A percentile compares a stretch with the other conserved stretches of the same genome.
Conservation (phyloP, 2,113 vertebrate genomes). For the Rhea pennata region DNA sequence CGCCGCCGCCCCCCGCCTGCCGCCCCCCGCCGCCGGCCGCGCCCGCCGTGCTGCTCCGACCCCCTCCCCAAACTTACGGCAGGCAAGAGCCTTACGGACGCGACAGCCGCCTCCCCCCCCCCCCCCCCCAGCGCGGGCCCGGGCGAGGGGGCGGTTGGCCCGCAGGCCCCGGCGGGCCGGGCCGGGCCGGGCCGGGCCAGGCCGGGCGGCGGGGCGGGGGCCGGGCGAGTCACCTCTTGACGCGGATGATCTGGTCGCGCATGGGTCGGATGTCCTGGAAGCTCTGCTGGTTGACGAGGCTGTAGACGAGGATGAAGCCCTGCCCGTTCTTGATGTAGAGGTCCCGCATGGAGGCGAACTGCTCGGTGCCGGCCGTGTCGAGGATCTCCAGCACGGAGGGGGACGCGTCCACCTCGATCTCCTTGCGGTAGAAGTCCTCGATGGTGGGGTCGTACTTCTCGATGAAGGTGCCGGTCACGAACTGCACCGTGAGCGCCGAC, state of each 20-base stretch:
- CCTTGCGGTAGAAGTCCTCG: slow-evolving; percentile 97
- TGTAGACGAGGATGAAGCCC: slow-evolving; percentile 95
- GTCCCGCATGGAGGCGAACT: slow-evolving; percentile 97
- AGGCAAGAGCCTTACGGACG: no score
- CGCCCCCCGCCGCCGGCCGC: no score
- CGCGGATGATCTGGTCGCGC: slow-evolving; percentile 97
- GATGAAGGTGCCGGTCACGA: slow-evolving; percentile 95
- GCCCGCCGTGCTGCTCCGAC: no score
- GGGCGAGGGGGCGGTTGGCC: neutral
- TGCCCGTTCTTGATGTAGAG: slow-evolving; percentile 97
- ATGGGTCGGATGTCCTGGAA: slow-evolving; percentile 97
- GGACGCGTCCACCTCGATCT: slow-evolving; percentile 96
- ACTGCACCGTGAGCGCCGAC: slow-evolving; percentile 96
- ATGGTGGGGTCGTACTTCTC: slow-evolving; percentile 98
- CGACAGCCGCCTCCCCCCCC: no score
- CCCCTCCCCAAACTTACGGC: no score
- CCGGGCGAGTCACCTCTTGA: slow-evolving; percentile 86
- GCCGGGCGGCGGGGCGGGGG: neutral
- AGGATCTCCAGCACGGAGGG: slow-evolving; percentile 96
- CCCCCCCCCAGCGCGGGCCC: no score
- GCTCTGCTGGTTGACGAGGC: slow-evolving; percentile 96
- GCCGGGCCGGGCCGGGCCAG: no score
- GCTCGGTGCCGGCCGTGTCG: slow-evolving; percentile 94
- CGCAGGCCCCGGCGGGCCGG: neutral
- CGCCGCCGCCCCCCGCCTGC: no score